Percentiles rank a stretch among this genome's conserved stretches.
phyloP scores from a whole-genome alignment of 1,140 invertebrate genomes.

The Nymphalis io region DNA sequence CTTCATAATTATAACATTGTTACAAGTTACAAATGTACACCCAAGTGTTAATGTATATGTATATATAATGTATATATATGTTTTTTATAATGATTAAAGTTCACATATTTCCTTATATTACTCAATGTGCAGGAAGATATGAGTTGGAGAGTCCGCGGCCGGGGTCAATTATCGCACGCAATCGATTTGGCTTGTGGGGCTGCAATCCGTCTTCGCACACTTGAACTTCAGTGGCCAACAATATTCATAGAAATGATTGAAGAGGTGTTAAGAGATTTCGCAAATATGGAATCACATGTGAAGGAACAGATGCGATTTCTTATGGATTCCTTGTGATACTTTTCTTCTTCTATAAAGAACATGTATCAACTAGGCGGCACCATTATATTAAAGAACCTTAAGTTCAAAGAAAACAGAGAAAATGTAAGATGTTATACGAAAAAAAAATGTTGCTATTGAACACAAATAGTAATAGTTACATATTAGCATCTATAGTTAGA shows the following conservation, averaged over 20 bases:
- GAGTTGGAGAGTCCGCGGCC: slow-evolving; percentile 86
- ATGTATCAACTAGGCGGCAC: not conserved
- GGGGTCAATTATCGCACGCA: slow-evolving; percentile 84
- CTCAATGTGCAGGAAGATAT: slow-evolving; percentile 82
- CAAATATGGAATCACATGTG: slow-evolving; percentile 88
- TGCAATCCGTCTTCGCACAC: slow-evolving; percentile 86
- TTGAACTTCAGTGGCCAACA: slow-evolving; percentile 87
- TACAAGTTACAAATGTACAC: too few relatives aligned
- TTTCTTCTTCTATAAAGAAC: not conserved
- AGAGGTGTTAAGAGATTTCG: slow-evolving; percentile 88
- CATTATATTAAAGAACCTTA: not conserved
- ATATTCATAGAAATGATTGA: slow-evolving; percentile 88
- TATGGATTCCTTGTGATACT: slow-evolving; percentile 51
- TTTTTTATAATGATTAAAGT: too few relatives aligned
- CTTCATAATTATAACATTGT: not conserved
- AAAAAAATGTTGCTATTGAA: not conserved
- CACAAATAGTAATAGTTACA: not conserved
- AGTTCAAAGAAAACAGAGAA: not conserved
- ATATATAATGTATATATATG: too few relatives aligned
- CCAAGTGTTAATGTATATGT: too few relatives aligned
- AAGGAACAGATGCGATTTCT: slow-evolving; percentile 81
- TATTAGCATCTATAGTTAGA: not conserved
- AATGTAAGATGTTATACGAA: not conserved
- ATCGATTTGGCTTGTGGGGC: slow-evolving; percentile 87
- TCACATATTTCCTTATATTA: not conserved